Evolutionary conservation across 2,888 invertebrate genomes (phyloP).

Genomic region (Hylaea fasciaria): DNA sequence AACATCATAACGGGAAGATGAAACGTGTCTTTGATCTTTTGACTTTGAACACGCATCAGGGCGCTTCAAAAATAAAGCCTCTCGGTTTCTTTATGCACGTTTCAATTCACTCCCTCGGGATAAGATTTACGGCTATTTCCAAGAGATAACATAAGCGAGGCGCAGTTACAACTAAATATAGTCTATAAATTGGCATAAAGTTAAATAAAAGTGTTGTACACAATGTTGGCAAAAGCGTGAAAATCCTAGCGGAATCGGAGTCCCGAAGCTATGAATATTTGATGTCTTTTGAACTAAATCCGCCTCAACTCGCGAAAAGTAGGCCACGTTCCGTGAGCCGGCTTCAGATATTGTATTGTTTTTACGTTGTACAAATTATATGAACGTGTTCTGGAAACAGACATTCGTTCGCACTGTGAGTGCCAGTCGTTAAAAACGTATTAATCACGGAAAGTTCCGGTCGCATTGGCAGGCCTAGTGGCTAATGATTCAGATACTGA

Average conservation of each 20-base stretch:
- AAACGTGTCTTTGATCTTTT: constrained; percentile 19
- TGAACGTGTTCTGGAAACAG: constrained; percentile 14
- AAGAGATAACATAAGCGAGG: background rate
- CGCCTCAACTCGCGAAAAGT: constrained; percentile 31
- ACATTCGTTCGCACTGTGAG: constrained; percentile 27
- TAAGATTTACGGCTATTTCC: background rate
- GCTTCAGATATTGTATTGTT: constrained; percentile 24
- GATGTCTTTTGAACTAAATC: constrained; percentile 35
- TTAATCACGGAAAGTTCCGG: constrained; percentile 48
- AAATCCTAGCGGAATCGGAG: constrained; percentile 27
- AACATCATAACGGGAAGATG: constrained; percentile 27
- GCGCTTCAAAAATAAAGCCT: background rate
- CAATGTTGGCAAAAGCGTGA: constrained; percentile 27
- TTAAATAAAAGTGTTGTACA: constrained; percentile 12
- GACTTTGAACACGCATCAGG: background rate
- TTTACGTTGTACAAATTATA: constrained; percentile 23
- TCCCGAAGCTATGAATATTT: constrained; percentile 38
- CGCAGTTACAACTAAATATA: background rate
- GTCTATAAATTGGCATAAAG: background rate
- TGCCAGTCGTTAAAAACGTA: constrained; percentile 53
- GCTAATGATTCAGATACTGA: constrained; percentile 40
- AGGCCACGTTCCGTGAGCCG: constrained; percentile 31
- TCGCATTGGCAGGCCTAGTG: constrained; percentile 42
- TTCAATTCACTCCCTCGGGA: background rate
- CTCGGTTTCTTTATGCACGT: constrained; percentile 1